Evolutionary conservation across 2,888 invertebrate species (phyloP).

Genomic region (Amphipyra tragopoginis): DNA sequence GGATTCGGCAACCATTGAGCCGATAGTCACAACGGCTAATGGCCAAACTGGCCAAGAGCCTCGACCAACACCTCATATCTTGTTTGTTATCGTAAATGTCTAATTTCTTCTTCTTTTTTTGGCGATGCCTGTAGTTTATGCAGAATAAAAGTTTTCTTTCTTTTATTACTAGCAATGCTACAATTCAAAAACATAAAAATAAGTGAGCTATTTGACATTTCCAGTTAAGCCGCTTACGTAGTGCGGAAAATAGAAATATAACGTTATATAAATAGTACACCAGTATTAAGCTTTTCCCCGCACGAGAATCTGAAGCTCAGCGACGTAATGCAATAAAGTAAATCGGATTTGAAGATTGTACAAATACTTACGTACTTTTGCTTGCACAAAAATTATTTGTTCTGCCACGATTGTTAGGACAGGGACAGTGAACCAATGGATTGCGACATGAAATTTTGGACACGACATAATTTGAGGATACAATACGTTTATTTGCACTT

Average conservation of each 20-base stretch:
- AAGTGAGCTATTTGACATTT: conserved; percentile 1
- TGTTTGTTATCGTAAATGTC: neutral
- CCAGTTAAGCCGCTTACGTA: neutral
- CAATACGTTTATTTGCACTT: no score
- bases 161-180: neutral
- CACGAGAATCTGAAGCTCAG: conserved; percentile 5
- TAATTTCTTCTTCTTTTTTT: no score
- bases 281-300: conserved; percentile 8
- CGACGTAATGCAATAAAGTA: conserved; percentile 16
- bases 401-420: neutral
- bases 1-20: no score
- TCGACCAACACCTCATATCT: no score
- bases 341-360: conserved; percentile 25
- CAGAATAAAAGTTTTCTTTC: no score
- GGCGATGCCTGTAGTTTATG: no score
- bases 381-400: neutral
- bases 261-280: neutral
- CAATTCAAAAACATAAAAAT: conserved; percentile 2
- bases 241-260: conserved; percentile 1
- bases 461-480: no score
- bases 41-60: no score
- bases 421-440: neutral
- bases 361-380: conserved; percentile 4
- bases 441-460: no score
- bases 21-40: no score